Percentiles rank a stretch among this genome's conserved stretches.
Evolutionary conservation across 1,140 invertebrate genomes (phyloP).

Genomic region (Penaeus indicus): DNA sequence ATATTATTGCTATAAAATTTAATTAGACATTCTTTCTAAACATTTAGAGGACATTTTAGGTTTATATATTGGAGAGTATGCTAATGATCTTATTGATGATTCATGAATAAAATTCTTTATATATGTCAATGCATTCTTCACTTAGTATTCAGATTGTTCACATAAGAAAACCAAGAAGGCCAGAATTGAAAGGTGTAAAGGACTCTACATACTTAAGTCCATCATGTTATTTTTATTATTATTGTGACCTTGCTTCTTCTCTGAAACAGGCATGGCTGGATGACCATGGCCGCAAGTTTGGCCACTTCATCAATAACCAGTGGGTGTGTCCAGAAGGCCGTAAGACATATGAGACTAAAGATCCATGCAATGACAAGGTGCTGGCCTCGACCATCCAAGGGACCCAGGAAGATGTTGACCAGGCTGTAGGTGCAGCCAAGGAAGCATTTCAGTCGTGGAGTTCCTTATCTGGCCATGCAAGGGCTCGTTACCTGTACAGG

Average conservation of each 20-base stretch:
- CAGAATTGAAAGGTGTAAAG: background rate
- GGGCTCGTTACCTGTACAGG: slow-evolving; percentile 73
- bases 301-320: slow-evolving; percentile 67
- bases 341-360: slow-evolving; percentile 63
- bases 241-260: slow-evolving; percentile 8
- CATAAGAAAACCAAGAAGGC: background rate
- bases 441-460: slow-evolving; percentile 71
- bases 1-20: no score
- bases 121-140: background rate
- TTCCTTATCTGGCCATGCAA: slow-evolving; percentile 69
- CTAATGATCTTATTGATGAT: no score
- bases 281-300: slow-evolving; percentile 67
- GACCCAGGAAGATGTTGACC: slow-evolving; percentile 64
- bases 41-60: background rate
- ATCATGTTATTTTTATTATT: no score
- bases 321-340: slow-evolving; percentile 63
- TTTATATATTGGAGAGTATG: background rate
- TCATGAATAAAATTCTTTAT: no score
- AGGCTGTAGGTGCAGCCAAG: slow-evolving; percentile 69
- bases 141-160: background rate
- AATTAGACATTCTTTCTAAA: no score
- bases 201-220: background rate
- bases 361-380: slow-evolving; percentile 54
- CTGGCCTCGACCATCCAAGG: slow-evolving; percentile 66
- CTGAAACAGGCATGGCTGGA: slow-evolving; percentile 63